Evolutionary conservation across 2,113 vertebrate species (phyloP).

Genomic region (Glaucidium brasilianum): DNA sequence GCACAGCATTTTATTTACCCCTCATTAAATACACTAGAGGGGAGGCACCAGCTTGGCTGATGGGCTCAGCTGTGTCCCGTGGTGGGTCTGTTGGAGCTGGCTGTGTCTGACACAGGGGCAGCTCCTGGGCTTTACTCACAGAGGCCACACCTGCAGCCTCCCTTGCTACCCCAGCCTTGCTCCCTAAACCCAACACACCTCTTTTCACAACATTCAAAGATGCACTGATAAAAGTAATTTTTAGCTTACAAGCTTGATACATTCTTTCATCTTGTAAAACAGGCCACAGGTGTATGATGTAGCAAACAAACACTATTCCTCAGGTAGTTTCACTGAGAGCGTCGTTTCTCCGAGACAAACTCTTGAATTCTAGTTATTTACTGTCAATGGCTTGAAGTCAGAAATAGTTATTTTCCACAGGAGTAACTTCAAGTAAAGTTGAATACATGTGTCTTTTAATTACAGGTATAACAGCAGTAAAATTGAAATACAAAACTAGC

Average conservation of each 20-base stretch:
- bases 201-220: not conserved
- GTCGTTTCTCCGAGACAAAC: not conserved
- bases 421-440: constrained; percentile 6
- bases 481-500: constrained; percentile 58
- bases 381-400: not conserved
- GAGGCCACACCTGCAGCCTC: not conserved
- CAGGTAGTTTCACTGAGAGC: not conserved
- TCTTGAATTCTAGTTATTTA: not conserved
- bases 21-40: not conserved
- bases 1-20: not conserved
- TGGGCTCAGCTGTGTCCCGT: not conserved
- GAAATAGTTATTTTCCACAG: not conserved
- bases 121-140: not conserved
- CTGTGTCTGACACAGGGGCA: not conserved
- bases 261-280: not conserved
- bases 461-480: constrained; percentile 34
- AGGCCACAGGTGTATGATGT: fast-evolving
- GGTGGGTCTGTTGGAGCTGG: not conserved
- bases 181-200: not conserved
- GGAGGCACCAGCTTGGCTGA: not conserved
- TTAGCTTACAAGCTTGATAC: not conserved
- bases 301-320: not conserved
- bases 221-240: not conserved
- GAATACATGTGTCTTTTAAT: constrained; percentile 50
- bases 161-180: not conserved